Evolutionary conservation across 2,113 vertebrate species (phyloP), one percentile per base, ranked within the genome.

Genomic region (Andinoacara biseriatus): DNA sequence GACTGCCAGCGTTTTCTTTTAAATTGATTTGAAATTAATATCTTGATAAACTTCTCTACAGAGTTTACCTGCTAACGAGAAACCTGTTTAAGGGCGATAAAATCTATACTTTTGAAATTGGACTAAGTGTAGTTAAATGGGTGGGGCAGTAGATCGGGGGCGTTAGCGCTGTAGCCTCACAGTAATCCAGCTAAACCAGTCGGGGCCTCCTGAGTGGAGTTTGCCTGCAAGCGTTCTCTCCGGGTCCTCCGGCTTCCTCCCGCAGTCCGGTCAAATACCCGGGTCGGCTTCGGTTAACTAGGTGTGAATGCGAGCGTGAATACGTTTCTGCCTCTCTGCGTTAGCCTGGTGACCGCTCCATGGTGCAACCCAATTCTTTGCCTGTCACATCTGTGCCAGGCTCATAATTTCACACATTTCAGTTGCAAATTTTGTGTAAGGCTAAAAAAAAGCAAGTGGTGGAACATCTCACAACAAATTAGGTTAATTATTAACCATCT

Each of bases 51-150:
- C 40, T n/a, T n/a, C n/a, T n/a, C n/a, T n/a, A n/a, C n/a, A n/a
- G 26, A 26, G 26, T 46, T 63, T 63, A 40, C 40, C 40, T 40
- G 40, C 40, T 43, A 43, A 14, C 35, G 40, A 35, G 1, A 63
- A 63, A 63, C 22, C 5, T 5, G 0, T 24, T 65, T 65, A 40
- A 15, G 1, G 40, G 14, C 1, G 0, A 65, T 14, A 14, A 46
- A 46, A 14, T 46, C 5, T 4, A 14, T 11, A 43, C 11, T 43
- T 3, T 13, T 13, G 9, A 0, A 40, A 40, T 2, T 10, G 38
- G 40, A 65, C 35, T 43, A 65, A 43, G 15, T 43, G 40, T 43
- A 43, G 35, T 10, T 43, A 43, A 24, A 3, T 65, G 1, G 0
- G 5, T 24, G 35, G 62, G 26, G 26, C 26, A 26, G 26, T 26